phyloP scores from a whole-genome alignment of 2,888 invertebrate species.

The Halocaridina rubra region DNA sequence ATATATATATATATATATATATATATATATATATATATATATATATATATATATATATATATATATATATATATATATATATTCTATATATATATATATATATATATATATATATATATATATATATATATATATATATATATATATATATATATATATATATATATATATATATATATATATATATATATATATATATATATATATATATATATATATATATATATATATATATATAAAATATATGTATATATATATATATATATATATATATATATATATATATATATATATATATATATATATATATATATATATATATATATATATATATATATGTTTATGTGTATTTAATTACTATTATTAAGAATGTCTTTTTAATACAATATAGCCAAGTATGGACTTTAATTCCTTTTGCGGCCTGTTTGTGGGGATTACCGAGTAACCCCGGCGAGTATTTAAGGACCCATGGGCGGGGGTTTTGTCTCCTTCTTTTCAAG shows the following conservation, averaged over 20 bases:
- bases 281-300: no score
- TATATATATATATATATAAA: background rate
- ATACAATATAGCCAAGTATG: no score
- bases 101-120: background rate
- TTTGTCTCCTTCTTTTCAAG: no score
- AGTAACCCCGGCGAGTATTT: no score
- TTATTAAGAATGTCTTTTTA: no score
- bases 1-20: no score
- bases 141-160: constrained; percentile 25
- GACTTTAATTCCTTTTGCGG: no score
- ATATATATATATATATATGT: background rate
- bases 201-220: background rate
- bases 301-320: background rate
- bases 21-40: background rate
- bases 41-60: background rate
- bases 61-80: background rate
- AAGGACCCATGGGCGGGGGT: no score
- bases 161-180: constrained; percentile 6
- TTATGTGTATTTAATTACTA: no score
- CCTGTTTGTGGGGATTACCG: no score
- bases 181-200: background rate
- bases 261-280: background rate
- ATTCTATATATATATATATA: background rate
- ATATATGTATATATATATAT: background rate
- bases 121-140: background rate